phyloP scores from a whole-genome alignment of 2,113 vertebrate species.

The Calidris pygmaea region DNA sequence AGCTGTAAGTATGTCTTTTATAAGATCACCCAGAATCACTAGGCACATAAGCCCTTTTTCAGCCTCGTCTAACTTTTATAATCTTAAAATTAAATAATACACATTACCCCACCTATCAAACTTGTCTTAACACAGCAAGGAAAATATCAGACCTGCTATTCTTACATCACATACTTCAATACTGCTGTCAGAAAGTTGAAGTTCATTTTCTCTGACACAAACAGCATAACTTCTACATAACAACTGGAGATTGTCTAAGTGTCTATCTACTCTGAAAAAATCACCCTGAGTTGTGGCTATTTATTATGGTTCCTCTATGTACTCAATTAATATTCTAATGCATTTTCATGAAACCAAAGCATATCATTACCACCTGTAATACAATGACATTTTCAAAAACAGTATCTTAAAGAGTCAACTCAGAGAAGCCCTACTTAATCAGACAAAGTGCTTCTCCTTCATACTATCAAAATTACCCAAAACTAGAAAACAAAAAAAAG shows the following conservation, averaged over 20 bases:
- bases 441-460: neutral
- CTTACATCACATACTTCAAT: neutral
- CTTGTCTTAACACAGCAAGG: neutral
- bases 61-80: neutral
- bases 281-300: neutral
- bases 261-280: neutral
- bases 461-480: neutral
- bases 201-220: neutral
- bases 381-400: neutral
- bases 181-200: neutral
- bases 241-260: neutral
- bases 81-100: neutral
- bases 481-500: neutral
- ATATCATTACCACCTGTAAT: neutral
- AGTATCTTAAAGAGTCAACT: neutral
- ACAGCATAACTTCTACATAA: neutral
- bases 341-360: neutral
- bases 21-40: neutral
- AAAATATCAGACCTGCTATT: neutral
- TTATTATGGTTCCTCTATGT: neutral
- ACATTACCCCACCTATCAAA: neutral
- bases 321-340: neutral
- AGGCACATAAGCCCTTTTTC: neutral
- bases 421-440: neutral
- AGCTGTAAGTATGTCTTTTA: neutral